Conservation (phyloP, 2,888 invertebrate genomes). For the Cataglyphis livida region DNA sequence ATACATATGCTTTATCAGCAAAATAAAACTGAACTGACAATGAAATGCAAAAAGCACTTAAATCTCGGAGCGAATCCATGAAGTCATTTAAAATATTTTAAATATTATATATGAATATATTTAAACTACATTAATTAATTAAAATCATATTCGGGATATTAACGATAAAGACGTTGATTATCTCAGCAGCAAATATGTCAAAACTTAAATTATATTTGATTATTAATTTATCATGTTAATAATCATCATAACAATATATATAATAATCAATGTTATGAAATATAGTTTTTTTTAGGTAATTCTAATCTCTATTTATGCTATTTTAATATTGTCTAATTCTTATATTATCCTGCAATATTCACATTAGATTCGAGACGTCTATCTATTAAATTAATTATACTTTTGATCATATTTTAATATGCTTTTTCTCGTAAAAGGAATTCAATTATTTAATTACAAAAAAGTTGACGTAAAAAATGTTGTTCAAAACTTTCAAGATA, state of each 20-base stretch:
- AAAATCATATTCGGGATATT: conserved; percentile 4
- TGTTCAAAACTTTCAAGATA: neutral
- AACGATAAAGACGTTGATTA: conserved; percentile 5
- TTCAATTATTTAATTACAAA: neutral
- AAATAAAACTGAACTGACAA: conserved; percentile 1
- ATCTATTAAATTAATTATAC: neutral
- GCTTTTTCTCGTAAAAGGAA: neutral
- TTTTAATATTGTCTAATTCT: conserved; percentile 41
- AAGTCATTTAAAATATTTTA: conserved; percentile 9
- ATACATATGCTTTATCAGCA: neutral
- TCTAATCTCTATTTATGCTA: conserved; percentile 3
- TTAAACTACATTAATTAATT: conserved; percentile 20
- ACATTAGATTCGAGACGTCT: neutral
- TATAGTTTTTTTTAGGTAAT: neutral
- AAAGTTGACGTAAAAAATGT: neutral
- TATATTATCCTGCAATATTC: neutral
- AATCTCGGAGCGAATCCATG: conserved; percentile 11
- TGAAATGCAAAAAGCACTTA: conserved; percentile 27
- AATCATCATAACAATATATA: conserved; percentile 18
- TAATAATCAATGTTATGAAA: conserved; percentile 3
- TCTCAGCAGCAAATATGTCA: conserved; percentile 3
- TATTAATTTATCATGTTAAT: conserved; percentile 10
- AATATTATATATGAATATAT: neutral
- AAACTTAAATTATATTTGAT: neutral
- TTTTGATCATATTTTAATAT: neutral